These are phyloP conservation scores for Tyrannus savana DNA, from an alignment of 2,113 vertebrate species.

Conservation along the genomic window DNA sequence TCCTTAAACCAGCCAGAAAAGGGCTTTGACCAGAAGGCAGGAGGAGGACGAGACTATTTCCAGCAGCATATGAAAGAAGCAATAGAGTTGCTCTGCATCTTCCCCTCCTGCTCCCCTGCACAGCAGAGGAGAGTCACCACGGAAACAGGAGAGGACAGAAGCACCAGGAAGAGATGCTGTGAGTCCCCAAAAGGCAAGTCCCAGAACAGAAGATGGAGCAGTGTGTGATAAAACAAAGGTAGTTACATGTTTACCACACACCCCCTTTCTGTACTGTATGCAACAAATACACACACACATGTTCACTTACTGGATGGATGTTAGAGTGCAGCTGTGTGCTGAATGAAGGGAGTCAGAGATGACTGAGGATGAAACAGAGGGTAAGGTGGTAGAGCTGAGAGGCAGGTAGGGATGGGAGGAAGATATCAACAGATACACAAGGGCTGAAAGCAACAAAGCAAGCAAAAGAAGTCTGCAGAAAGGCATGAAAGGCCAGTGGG, in stretches of 20 bases:
- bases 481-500: neutral
- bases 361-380: neutral
- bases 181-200: neutral
- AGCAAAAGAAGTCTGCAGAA: neutral
- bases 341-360: neutral
- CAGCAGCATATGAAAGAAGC: neutral
- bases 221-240: accelerated
- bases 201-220: neutral
- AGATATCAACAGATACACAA: neutral
- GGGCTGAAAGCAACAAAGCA: neutral
- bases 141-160: neutral
- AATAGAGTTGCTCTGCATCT: neutral
- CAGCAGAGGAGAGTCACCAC: neutral
- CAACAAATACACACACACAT: accelerated
- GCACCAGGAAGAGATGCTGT: neutral
- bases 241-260: neutral
- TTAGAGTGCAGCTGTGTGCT: neutral
- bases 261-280: neutral
- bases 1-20: neutral
- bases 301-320: neutral
- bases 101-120: neutral
- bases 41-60: neutral
- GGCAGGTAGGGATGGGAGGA: neutral
- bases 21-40: neutral
- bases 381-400: neutral